Evolutionary conservation across 2,797 vertebrate species (phyloP), one percentile per base, ranked within the genome.

Genomic region (Bovichtus variegatus): DNA sequence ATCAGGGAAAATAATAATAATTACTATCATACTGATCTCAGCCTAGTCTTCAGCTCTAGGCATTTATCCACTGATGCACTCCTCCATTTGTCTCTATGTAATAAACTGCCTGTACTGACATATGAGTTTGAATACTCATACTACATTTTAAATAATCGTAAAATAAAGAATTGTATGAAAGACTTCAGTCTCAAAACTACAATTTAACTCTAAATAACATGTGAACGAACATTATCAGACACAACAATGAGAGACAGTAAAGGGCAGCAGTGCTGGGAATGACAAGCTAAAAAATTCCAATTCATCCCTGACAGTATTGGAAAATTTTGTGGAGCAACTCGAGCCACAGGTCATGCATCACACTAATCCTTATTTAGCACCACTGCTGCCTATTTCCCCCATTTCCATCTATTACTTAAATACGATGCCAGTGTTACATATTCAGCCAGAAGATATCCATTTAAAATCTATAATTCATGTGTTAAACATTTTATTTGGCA

Each of bases 401-500:
- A 25, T 59, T 78, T 64, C 49, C 53, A 53, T 76, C 40, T 60
- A 76, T 46, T 51, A 72, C 71, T 84, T 65, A 43, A 75, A 87
- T 77, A 64, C 18, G 21, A 78, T 80, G 74, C 82, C 81, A 86
- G 65, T 55, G 76, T 76, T 74, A 54, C 67, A 80, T 64, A 76
- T 69, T 73, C 59, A 79, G 77, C 81, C 84, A 82, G 71, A 61
- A 74, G 78, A 86, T 76, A 84, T 85, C 62, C 71, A 76, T 76
- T 82, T 79, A 21, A 77, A 78, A 87, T 90, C 78, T 75, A 87
- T 87, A 87, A 87, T 87, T 87, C 76, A 82, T 85, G 74, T 40
- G 63, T 85, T 86, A 85, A 87, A 85, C 84, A 88, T 87, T 77
- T 83, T 74, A 86, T 83, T 85, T 85, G 82, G 73, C 71, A 64